Base-by-base conservation (phyloP, 1,140 invertebrate species). In the Phthorimaea operculella region DNA sequence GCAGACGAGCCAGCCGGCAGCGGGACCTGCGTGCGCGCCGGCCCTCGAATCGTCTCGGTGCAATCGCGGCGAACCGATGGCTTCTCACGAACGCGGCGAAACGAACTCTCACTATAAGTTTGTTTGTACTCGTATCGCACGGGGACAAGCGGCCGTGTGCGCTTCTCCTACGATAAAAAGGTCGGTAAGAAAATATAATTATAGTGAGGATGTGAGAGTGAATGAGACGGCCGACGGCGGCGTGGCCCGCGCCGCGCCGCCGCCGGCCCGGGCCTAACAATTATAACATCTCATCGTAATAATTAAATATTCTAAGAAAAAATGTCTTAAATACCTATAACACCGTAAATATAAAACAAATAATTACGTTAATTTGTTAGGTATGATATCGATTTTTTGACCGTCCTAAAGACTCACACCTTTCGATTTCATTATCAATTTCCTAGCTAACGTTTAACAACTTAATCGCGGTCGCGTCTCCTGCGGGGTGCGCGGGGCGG, bases 311-410 rank as follows among this genome's bases (percentile, higher is more conserved):
- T 82, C 79, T 83, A 83, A 83, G 79, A 83, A 85, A 81, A 83
- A 85, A 83, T 81, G 79, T 83, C 80, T 85, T 83, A 83, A 83
- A 79, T 82, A 82, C 79, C 80, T 85, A 83, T 77, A 85, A 85
- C 79, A 85, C 82, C 79, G 77, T 85, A 85, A 85, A 85, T 85
- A 83, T 85, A 85, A 83, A 85, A 83, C 82, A 85, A 85, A 83
- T 85, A 80, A 82, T 85, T 83, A 85, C 82, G 82, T 85, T 83
- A 83, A 74, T 83, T 82, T 85, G 79, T 83, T 82, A 82, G 82
- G 82, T 85, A 85, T 85, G 82, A 85, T 83, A 83, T 83, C 79
- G 76, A 79, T 80, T 74, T 72, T 76, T 76, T 78, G 75, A 82
- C 72, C 76, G 82, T 85, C 78, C 72, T 77, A 78, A 62, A 76